Percentiles rank a stretch among this genome's conserved stretches.
Conservation (phyloP, 2,113 vertebrate species). For the Elachura formosa region DNA sequence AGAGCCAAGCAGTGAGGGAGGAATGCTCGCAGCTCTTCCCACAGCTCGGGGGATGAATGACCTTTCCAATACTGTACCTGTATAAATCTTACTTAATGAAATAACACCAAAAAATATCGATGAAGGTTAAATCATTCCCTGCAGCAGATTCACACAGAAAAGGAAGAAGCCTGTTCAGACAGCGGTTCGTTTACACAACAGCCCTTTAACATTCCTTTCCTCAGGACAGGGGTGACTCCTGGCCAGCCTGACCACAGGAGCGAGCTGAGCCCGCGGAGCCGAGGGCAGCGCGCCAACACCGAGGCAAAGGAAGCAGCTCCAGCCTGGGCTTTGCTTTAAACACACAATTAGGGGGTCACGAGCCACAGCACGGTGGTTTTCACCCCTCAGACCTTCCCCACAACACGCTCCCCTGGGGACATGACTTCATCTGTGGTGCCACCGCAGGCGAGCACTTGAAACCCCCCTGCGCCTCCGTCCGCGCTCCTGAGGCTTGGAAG, state of each 20-base stretch:
- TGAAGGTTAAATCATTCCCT: conserved; percentile 71
- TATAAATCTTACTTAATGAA: conserved; percentile 79
- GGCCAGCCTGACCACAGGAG: not conserved
- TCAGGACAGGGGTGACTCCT: not conserved
- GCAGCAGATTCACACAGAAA: conserved; percentile 61
- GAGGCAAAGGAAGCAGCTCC: not conserved
- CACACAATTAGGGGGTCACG: not conserved
- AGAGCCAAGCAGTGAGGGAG: not conserved
- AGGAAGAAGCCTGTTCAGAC: conserved; percentile 35
- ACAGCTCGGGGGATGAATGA: conserved; percentile 57
- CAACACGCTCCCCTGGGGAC: not conserved
- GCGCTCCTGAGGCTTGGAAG: not conserved
- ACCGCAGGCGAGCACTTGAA: not conserved
- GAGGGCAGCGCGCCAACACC: not conserved
- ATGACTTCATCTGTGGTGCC: not conserved
- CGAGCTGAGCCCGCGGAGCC: not conserved
- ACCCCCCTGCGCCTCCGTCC: not conserved
- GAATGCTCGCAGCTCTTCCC: conserved; percentile 45
- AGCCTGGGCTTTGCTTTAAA: not conserved
- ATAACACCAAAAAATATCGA: conserved; percentile 52
- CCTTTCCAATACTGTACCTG: conserved; percentile 69
- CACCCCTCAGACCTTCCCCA: not conserved
- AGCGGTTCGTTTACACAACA: conserved; percentile 12
- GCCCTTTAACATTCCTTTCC: conserved; percentile 36
- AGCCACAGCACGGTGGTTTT: not conserved